These are phyloP conservation scores for Lasioglossum pauxillum DNA, from an alignment of 2,888 invertebrate species.

Conservation along the genomic window DNA sequence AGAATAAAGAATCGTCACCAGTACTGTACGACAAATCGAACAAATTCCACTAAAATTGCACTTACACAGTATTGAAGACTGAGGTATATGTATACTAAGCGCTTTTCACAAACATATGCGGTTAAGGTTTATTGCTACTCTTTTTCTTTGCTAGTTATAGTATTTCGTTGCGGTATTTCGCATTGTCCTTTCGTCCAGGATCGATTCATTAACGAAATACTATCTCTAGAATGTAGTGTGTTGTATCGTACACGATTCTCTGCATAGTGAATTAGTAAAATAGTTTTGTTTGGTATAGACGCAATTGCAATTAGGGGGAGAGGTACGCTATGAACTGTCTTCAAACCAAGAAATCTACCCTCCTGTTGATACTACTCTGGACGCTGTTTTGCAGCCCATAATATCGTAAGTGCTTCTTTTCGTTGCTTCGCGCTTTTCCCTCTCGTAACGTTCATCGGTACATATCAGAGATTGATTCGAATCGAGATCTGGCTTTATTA, in stretches of 20 bases:
- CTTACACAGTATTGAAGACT: constrained; percentile 34
- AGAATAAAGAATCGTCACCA: constrained; percentile 27
- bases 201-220: constrained; percentile 27
- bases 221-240: constrained; percentile 49
- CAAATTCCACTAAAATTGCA: constrained; percentile 38
- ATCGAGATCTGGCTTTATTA: constrained; percentile 63
- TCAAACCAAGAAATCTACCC: constrained; percentile 82
- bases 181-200: not conserved
- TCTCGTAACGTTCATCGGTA: constrained; percentile 42
- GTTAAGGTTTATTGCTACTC: constrained; percentile 53
- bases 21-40: constrained; percentile 27
- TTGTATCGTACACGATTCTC: constrained; percentile 43
- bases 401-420: constrained; percentile 82
- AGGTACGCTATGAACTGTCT: constrained; percentile 83
- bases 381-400: constrained; percentile 83
- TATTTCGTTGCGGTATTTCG: constrained; percentile 28
- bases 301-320: constrained; percentile 83
- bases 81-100: constrained; percentile 19
- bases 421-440: constrained; percentile 64
- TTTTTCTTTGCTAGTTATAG: constrained; percentile 30
- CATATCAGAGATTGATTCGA: constrained; percentile 38
- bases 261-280: constrained; percentile 75
- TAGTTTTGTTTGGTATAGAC: constrained; percentile 82
- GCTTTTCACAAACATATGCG: constrained; percentile 52
- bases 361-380: constrained; percentile 82